Conservation (phyloP, 2,113 vertebrate species). For the Mirza zaza region DNA sequence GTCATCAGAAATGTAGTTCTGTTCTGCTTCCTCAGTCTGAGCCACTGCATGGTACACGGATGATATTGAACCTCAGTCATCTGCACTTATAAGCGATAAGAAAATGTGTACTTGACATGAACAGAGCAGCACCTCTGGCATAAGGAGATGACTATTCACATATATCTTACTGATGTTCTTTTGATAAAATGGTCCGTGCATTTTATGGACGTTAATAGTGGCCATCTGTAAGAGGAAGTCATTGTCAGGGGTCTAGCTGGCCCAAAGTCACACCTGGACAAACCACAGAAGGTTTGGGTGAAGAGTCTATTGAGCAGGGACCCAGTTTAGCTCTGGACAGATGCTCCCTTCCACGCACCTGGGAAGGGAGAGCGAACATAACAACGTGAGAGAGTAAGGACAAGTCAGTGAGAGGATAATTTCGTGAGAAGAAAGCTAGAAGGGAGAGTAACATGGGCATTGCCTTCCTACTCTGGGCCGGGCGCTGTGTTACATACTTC, state of each 20-base stretch:
- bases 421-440: background rate
- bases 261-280: background rate
- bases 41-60: background rate
- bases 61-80: background rate
- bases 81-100: background rate
- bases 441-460: background rate
- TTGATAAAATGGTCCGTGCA: background rate
- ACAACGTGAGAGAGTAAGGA: background rate
- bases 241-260: background rate
- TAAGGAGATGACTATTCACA: background rate
- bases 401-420: background rate
- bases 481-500: background rate
- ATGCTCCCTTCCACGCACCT: background rate
- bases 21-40: background rate
- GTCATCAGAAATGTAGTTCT: background rate
- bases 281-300: background rate
- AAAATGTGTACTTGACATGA: background rate
- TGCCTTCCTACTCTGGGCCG: fast-evolving
- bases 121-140: background rate
- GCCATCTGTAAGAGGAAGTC: background rate
- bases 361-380: background rate
- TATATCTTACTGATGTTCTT: background rate
- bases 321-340: background rate
- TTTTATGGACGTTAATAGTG: background rate
- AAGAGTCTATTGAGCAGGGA: background rate